Evolutionary conservation across 1,140 invertebrate species (phyloP).

Genomic region (Drosophila santomea): DNA sequence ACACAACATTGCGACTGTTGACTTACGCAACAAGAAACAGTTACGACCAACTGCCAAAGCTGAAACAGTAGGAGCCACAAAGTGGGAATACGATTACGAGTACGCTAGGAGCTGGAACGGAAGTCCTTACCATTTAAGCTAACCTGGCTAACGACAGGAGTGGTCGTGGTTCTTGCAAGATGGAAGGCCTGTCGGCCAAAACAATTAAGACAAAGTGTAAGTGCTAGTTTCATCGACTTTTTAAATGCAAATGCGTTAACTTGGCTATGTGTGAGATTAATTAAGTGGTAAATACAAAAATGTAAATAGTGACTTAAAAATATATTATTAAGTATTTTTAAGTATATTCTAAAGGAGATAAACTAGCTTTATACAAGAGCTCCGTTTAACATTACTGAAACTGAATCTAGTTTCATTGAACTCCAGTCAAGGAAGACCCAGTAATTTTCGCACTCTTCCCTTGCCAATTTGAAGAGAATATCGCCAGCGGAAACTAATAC

Average conservation of each 20-base stretch:
- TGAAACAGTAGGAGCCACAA: slow-evolving; percentile 20
- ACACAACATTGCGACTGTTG: slow-evolving; percentile 81
- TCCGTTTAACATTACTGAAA: neutral
- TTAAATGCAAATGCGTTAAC: slow-evolving; percentile 34
- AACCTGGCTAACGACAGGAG: slow-evolving; percentile 24
- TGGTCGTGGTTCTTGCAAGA: slow-evolving; percentile 17
- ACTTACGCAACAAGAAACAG: slow-evolving; percentile 78
- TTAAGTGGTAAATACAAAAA: neutral
- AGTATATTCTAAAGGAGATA: no score
- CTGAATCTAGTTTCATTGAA: neutral
- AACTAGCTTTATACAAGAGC: no score
- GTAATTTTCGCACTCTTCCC: neutral
- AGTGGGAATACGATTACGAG: slow-evolving; percentile 4
- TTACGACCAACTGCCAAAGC: slow-evolving; percentile 55
- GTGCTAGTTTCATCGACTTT: slow-evolving; percentile 55
- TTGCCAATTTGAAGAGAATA: slow-evolving; percentile 16
- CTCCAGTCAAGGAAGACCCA: neutral
- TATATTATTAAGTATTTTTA: neutral
- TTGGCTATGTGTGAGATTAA: neutral
- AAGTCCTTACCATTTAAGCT: slow-evolving; percentile 29
- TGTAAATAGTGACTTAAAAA: neutral
- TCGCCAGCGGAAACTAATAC: slow-evolving; percentile 17
- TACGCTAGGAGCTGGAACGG: slow-evolving; percentile 8
- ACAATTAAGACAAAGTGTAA: slow-evolving; percentile 65
- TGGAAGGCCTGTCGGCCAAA: slow-evolving; percentile 17